A percentile compares a stretch with the other conserved stretches of the same genome.
Evolutionary conservation across 2,113 vertebrate genomes (phyloP).

Genomic region (Aptenodytes forsteri): DNA sequence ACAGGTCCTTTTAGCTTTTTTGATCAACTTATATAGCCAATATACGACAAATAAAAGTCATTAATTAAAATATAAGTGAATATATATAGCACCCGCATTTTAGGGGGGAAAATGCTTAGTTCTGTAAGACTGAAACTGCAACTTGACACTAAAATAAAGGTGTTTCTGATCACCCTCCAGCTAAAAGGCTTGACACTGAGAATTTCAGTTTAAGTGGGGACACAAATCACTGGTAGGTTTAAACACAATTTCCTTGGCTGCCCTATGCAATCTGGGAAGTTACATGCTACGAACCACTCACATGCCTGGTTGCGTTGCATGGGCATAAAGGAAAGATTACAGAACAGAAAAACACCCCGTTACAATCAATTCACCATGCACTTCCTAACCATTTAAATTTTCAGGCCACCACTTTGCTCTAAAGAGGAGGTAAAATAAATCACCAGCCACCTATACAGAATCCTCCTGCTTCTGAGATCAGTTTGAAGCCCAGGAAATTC

Average conservation of each 20-base stretch:
- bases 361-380: not conserved
- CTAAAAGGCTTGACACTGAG: not conserved
- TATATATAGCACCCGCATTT: not conserved
- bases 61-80: not conserved
- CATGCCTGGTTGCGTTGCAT: not conserved
- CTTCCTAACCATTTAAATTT: not conserved
- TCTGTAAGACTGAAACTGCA: not conserved
- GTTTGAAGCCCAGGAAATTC: not conserved
- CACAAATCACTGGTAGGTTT: not conserved
- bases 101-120: not conserved
- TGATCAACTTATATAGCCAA: not conserved
- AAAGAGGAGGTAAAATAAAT: not conserved
- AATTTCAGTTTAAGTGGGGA: not conserved
- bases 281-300: not conserved
- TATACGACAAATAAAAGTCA: not conserved
- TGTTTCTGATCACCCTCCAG: not conserved
- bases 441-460: not conserved
- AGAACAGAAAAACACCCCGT: not conserved
- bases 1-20: not conserved
- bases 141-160: not conserved
- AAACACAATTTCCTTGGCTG: not conserved
- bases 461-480: not conserved
- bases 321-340: not conserved
- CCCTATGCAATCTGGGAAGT: not conserved
- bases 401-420: not conserved